These are phyloP conservation scores for Habropoda laboriosa DNA, from an alignment of 1,140 invertebrate species.

Conservation along the genomic window DNA sequence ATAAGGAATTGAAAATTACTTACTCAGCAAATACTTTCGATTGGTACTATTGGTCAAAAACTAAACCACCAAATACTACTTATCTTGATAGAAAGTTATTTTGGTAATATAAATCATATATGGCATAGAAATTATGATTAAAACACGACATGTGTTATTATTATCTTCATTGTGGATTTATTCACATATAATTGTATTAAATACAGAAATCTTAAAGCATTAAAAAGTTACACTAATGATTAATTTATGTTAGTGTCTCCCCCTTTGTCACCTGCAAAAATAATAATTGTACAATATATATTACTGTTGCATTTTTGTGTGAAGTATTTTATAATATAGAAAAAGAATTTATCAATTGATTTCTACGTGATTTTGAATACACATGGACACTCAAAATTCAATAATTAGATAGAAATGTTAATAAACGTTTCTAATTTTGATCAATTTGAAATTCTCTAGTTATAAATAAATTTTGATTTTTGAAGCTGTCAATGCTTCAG, in stretches of 20 bases:
- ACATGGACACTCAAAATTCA: too few species aligned
- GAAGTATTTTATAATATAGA: neutral
- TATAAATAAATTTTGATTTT: too few species aligned
- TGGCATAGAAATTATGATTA: slow-evolving; percentile 1
- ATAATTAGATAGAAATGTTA: too few species aligned
- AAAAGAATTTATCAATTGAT: neutral
- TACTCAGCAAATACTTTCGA: neutral
- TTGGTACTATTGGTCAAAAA: neutral
- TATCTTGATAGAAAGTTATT: neutral
- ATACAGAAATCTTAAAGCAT: slow-evolving; percentile 42
- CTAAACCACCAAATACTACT: neutral
- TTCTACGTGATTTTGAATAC: too few species aligned
- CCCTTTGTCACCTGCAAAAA: slow-evolving; percentile 91
- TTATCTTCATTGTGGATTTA: slow-evolving; percentile 44
- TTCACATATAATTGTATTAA: slow-evolving; percentile 37
- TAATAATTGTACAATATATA: slow-evolving; percentile 53
- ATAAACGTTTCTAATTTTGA: too few species aligned
- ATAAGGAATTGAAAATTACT: too few species aligned
- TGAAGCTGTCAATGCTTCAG: too few species aligned
- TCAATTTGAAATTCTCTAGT: too few species aligned
- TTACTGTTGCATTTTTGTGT: slow-evolving; percentile 7
- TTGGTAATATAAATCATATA: neutral
- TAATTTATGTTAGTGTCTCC: slow-evolving; percentile 88
- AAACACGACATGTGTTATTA: neutral
- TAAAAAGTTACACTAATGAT: slow-evolving; percentile 19